Base-by-base conservation (phyloP, 2,797 vertebrate genomes). In the Sebastes alutus region DNA sequence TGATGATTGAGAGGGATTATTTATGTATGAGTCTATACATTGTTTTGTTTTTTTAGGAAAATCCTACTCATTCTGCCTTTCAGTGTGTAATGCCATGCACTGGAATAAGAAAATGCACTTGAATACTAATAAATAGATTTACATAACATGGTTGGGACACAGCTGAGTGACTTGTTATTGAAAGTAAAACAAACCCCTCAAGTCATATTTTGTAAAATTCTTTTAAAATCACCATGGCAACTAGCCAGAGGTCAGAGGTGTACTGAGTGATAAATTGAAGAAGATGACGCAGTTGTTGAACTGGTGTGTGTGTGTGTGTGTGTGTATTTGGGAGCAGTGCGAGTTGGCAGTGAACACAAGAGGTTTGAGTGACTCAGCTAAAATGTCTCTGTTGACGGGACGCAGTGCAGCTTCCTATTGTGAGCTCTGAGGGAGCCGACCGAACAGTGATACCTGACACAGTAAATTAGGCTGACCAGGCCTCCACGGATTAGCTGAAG, bases 341-440 rank as follows among this genome's bases (percentile, higher is more conserved):
- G 6, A 46, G 29, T 77, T 46, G 16, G 33, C 58, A 72, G 22
- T 55, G 59, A 61, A 62, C 68, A 59, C 63, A 25, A 29, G 30
- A 65, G 18, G 18, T 65, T 55, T 69, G 30, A 75, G 73, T 87
- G 85, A 90, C 75, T 89, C 84, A 86, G 80, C 87, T 71, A 42
- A 88, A 86, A 80, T 55, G 32, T 69, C 55, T 63, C n/a, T 5
- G 58, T 35, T 70, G 77, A 71, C 70, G 82, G 32, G 55, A 80
- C 77, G 35, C 72, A 29, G 65, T 23, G 6, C 3, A 56, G 49
- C 23, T 38, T 86, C 33, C 72, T 25, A 73, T 46, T 62, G 81
- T 88, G 82, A 81, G 73, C 83, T 81, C 74, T 59, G 38, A 72
- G 66, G 60, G 64, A 82, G 70, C 78, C 22, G 77, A 84, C 75